These are phyloP conservation scores for Calosoma granatense DNA, from an alignment of 1,140 invertebrate species.

Conservation along the genomic window DNA sequence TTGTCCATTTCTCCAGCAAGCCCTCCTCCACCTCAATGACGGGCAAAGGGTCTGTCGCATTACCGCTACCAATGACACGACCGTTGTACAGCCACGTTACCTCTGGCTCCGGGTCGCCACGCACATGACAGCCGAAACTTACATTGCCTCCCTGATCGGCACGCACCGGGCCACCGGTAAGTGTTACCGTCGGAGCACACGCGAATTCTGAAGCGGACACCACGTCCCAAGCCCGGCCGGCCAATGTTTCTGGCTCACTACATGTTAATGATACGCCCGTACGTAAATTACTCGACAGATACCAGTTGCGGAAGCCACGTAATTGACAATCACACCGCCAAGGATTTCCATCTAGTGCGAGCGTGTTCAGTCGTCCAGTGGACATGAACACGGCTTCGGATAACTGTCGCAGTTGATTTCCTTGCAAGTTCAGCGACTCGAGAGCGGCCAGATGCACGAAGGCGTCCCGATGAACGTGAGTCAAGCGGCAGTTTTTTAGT, in stretches of 20 bases:
- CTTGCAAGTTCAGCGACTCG: constrained; percentile 59
- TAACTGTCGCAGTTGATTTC: constrained; percentile 56
- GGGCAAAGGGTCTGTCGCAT: constrained; percentile 35
- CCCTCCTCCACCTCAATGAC: constrained; percentile 35
- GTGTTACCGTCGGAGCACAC: constrained; percentile 55
- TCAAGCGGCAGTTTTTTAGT: constrained; percentile 64
- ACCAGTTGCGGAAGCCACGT: constrained; percentile 70
- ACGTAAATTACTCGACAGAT: constrained; percentile 57
- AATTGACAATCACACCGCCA: constrained; percentile 83
- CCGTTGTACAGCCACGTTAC: constrained; percentile 77
- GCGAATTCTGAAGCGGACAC: constrained; percentile 58
- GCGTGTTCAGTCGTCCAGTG: constrained; percentile 59
- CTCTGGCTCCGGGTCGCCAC: constrained; percentile 72
- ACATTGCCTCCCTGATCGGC: constrained; percentile 63
- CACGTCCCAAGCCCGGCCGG: constrained; percentile 53
- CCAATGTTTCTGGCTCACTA: constrained; percentile 44
- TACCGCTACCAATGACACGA: constrained; percentile 41
- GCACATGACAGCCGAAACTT: constrained; percentile 68
- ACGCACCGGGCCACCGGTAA: constrained; percentile 50
- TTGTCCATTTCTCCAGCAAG: constrained; percentile 51
- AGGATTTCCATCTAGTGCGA: constrained; percentile 73
- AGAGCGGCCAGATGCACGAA: constrained; percentile 54
- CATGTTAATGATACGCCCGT: constrained; percentile 51
- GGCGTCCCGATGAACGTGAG: constrained; percentile 57
- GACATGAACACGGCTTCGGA: constrained; percentile 53